Percentiles rank a stretch among this genome's conserved stretches.
These are phyloP conservation scores for Sciurus niger DNA, from an alignment of 2,113 vertebrate genomes.

Conservation along the genomic window DNA sequence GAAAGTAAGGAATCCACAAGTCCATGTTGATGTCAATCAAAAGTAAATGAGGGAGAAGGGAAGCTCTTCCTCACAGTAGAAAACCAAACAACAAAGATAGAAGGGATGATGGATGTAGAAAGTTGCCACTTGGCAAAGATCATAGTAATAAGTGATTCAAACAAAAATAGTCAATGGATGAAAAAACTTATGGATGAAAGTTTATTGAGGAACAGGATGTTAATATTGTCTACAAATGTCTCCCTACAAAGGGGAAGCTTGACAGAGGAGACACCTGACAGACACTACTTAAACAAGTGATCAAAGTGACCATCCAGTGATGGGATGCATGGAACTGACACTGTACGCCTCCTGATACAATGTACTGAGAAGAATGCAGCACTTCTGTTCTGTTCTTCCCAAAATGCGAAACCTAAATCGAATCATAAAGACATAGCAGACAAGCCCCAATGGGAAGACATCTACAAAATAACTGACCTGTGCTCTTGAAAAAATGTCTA, in stretches of 20 bases:
- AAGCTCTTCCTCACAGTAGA: background rate
- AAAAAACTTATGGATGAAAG: background rate
- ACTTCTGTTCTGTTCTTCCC: background rate
- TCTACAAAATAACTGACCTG: background rate
- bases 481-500: background rate
- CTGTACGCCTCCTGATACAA: background rate
- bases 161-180: background rate
- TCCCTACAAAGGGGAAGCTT: background rate
- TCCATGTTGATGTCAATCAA: background rate
- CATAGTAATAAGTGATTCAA: background rate
- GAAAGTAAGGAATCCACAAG: background rate
- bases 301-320: background rate
- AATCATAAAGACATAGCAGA: background rate
- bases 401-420: background rate
- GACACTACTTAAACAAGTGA: background rate
- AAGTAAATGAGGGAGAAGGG: background rate
- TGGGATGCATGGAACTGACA: background rate
- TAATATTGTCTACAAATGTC: background rate
- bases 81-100: background rate
- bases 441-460: background rate
- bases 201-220: background rate
- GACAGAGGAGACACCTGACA: background rate
- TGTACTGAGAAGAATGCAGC: background rate
- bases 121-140: background rate
- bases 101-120: background rate